Evolutionary conservation across 1,140 invertebrate species (phyloP).

Genomic region (Ruditapes philippinarum): DNA sequence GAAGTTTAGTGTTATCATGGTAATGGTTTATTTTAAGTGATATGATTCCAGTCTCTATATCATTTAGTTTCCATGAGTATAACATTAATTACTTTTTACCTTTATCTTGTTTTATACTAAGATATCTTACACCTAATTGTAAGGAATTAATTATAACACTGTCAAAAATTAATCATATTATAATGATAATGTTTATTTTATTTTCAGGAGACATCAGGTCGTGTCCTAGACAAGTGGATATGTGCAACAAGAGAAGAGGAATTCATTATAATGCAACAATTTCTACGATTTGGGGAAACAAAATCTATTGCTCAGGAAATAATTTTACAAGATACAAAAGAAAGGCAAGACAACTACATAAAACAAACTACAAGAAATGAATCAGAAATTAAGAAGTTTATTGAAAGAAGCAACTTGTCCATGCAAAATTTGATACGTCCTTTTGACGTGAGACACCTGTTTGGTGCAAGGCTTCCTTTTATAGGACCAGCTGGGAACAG

Average conservation of each 20-base stretch:
- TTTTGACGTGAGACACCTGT: constrained; percentile 80
- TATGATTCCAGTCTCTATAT: no score
- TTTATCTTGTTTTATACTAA: no score
- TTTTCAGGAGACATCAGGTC: constrained; percentile 89
- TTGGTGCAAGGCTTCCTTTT: constrained; percentile 79
- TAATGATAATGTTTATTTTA: no score
- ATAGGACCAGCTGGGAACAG: constrained; percentile 73
- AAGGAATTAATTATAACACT: no score
- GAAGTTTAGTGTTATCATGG: no score
- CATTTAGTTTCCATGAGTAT: no score
- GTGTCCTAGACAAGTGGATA: constrained; percentile 93
- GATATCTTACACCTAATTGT: no score
- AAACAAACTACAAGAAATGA: constrained; percentile 85
- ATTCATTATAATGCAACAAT: constrained; percentile 94
- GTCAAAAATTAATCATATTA: no score
- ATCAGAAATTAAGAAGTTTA: constrained; percentile 89
- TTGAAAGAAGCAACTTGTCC: constrained; percentile 87
- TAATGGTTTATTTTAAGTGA: no score
- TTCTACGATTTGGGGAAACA: constrained; percentile 94
- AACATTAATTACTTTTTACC: no score
- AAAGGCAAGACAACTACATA: constrained; percentile 83
- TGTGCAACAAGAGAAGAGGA: constrained; percentile 94
- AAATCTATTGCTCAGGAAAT: constrained; percentile 93
- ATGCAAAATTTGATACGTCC: constrained; percentile 84
- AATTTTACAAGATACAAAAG: constrained; percentile 89